Percentiles rank a stretch among this genome's conserved stretches.
Evolutionary conservation across 1,140 invertebrate species (phyloP).

Genomic region (Telenomus remus): DNA sequence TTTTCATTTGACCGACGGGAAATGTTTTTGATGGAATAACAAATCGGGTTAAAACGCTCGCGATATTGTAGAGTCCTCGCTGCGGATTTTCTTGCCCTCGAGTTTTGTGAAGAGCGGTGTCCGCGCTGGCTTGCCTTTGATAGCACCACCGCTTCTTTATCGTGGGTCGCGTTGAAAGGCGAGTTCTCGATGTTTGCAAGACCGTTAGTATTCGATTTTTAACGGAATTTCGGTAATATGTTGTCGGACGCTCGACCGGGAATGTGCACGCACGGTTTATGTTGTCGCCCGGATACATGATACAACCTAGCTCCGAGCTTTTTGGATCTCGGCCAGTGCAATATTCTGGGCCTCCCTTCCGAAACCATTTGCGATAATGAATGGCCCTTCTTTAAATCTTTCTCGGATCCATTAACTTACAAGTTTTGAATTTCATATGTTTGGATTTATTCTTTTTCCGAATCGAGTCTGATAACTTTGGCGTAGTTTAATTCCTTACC

Average conservation of each 20-base stretch:
- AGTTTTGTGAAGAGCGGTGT: constrained; percentile 36
- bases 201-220: constrained; percentile 39
- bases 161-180: constrained; percentile 16
- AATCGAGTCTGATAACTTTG: too few relatives aligned
- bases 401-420: not conserved
- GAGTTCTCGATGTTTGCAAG: constrained; percentile 31
- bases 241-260: constrained; percentile 20
- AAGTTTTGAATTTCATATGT: constrained; percentile 3
- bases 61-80: constrained; percentile 16
- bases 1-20: not conserved
- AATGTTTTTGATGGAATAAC: not conserved
- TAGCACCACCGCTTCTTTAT: constrained; percentile 29
- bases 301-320: constrained; percentile 17
- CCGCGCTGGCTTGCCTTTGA: constrained; percentile 43
- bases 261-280: constrained; percentile 42
- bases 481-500: too few relatives aligned
- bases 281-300: constrained; percentile 15
- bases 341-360: constrained; percentile 26
- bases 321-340: constrained; percentile 35
- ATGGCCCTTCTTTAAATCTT: constrained; percentile 9
- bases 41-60: constrained; percentile 9
- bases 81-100: constrained; percentile 12
- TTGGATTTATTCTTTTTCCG: not conserved
- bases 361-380: constrained; percentile 17
- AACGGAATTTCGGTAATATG: constrained; percentile 35